Base-by-base conservation (phyloP, 2,797 vertebrate genomes). In the Sciaenops ocellatus region DNA sequence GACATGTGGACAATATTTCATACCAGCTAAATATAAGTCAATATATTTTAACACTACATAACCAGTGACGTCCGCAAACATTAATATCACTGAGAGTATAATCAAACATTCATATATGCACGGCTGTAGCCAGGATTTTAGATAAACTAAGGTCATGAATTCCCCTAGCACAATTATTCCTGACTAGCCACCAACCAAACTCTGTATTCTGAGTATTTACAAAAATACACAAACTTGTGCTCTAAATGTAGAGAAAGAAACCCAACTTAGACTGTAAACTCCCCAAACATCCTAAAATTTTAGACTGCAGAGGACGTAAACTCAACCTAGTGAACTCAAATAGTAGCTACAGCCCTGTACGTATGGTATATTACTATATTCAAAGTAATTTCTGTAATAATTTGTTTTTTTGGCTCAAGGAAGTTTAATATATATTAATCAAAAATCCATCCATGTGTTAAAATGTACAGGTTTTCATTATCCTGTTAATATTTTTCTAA, bases 51-150 rank as follows among this genome's bases (percentile, higher is more conserved):
- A 44, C 17, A 17, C 46, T 48, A 20, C 17, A 69, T 17, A 28
- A 42, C 9, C 38, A 59, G 38, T 11, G 41, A 62, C 46, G 30
- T 52, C 38, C 48, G 30, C 44, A 56, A 44, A 20, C 24, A 62
- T 44, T 34, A 16, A 41, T 55, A 20, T 48, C 16, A 50, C 34
- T 17, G 41, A 42, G 42, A 44, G 11, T 34, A 13, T 18, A 24
- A 64, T 63, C 44, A 79, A 28, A 44, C 15, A 61, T 68, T 67
- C 50, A 73, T 61, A 28, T 30, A 57, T 63, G 57, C 57, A 56
- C 51, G 17, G 24, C 47, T 8, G 0, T 3, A 41, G 55, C 48
- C 48, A 72, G 30, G 38, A 26, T n/a, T 60, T 66, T 26, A 15
- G 12, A 61, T 51, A 46, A 22, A 59, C 60, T 22, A 28, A 69